These are phyloP conservation scores for Homarus gammarus DNA, from an alignment of 2,888 invertebrate species.

Conservation along the genomic window DNA sequence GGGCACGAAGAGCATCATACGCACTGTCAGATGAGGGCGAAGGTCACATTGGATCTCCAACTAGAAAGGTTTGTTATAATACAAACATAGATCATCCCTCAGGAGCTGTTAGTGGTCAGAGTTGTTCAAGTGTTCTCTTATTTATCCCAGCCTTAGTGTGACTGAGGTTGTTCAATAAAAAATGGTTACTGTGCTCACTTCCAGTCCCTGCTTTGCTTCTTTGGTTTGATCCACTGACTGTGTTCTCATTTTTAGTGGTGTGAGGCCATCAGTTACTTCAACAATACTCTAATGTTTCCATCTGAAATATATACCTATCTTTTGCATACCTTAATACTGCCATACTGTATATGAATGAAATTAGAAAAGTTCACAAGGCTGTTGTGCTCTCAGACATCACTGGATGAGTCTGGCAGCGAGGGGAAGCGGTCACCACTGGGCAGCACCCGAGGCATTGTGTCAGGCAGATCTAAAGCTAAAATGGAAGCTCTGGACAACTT, in stretches of 20 bases:
- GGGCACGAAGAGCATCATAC: conserved; percentile 60
- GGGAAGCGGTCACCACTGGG: conserved; percentile 71
- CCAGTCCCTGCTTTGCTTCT: too few species aligned
- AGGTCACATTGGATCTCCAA: conserved; percentile 61
- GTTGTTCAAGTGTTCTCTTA: too few species aligned
- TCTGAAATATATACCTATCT: neutral
- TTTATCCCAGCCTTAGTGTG: too few species aligned
- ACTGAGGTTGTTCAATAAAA: too few species aligned
- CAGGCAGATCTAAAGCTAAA: conserved; percentile 65
- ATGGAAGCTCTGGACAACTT: conserved; percentile 80
- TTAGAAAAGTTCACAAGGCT: neutral
- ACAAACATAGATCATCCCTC: too few species aligned
- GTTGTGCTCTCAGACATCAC: conserved; percentile 46
- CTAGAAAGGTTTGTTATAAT: conserved; percentile 69
- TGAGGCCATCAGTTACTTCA: neutral
- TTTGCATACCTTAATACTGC: neutral
- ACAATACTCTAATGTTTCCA: neutral
- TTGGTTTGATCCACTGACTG: too few species aligned
- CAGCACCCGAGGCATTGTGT: conserved; percentile 55
- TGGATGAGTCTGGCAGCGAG: conserved; percentile 75
- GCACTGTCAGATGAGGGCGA: conserved; percentile 73
- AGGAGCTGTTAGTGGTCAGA: too few species aligned
- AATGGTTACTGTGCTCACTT: too few species aligned
- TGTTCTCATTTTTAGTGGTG: too few species aligned
- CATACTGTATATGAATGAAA: neutral